These are phyloP conservation scores for Enteromius viviparus DNA, from an alignment of 2,797 vertebrate genomes.

Conservation along the genomic window DNA sequence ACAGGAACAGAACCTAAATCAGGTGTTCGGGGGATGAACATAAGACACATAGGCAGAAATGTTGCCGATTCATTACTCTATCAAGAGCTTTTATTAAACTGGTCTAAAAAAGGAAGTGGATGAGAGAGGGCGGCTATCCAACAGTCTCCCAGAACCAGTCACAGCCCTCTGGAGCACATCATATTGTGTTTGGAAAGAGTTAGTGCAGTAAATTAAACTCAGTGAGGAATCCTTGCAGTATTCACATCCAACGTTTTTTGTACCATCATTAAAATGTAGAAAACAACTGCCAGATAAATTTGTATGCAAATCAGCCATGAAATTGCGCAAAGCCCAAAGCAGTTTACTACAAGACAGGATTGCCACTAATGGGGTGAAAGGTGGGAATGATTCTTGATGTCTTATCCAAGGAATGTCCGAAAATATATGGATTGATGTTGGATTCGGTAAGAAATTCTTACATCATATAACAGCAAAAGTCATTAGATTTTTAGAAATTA, in stretches of 20 bases:
- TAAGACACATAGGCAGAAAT: conserved; percentile 28
- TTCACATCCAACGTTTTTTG: conserved; percentile 21
- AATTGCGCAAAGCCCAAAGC: conserved; percentile 5
- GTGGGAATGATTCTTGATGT: not conserved
- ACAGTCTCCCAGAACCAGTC: conserved; percentile 5
- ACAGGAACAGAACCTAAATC: conserved; percentile 25
- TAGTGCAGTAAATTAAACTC: conserved; percentile 34
- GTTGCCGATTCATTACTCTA: not conserved
- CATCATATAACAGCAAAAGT: not conserved
- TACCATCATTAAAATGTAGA: conserved; percentile 10
- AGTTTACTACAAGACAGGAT: not conserved
- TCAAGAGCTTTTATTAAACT: conserved; percentile 11
- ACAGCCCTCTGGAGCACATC: conserved; percentile 43
- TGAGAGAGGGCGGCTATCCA: not conserved
- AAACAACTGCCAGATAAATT: conserved; percentile 18
- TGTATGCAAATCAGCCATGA: conserved; percentile 28
- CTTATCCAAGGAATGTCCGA: not conserved
- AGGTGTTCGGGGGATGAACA: conserved; percentile 33
- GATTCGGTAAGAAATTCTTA: not conserved
- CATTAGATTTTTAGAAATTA: too few species aligned
- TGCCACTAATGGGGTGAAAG: not conserved
- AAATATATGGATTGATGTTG: not conserved
- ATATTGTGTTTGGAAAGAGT: conserved; percentile 22
- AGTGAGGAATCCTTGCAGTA: conserved; percentile 6
- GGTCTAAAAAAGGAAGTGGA: conserved; percentile 34